Percentiles rank a stretch among this genome's conserved stretches.
phyloP scores from a whole-genome alignment of 1,140 invertebrate species.

The Wasmannia auropunctata region DNA sequence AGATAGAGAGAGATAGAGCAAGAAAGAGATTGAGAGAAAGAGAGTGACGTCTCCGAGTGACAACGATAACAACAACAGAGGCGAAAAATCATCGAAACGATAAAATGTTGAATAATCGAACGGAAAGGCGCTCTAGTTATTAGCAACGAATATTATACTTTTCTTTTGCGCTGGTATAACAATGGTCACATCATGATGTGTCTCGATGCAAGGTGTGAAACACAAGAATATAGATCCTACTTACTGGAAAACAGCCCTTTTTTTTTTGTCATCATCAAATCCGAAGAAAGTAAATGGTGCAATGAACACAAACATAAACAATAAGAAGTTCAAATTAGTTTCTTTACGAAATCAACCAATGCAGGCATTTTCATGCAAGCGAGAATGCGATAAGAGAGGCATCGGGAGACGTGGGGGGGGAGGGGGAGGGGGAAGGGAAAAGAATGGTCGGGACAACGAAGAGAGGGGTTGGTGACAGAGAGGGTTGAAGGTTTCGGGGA shows the following conservation, averaged over 20 bases:
- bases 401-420: slow-evolving; percentile 60
- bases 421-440: slow-evolving; percentile 40
- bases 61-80: slow-evolving; percentile 68
- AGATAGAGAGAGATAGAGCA: slow-evolving; percentile 28
- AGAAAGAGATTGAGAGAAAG: slow-evolving; percentile 63
- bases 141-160: slow-evolving; percentile 65
- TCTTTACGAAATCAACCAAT: slow-evolving; percentile 83
- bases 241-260: slow-evolving; percentile 94
- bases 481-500: background rate
- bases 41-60: slow-evolving; percentile 73
- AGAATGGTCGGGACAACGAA: slow-evolving; percentile 29
- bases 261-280: slow-evolving; percentile 88
- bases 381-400: slow-evolving; percentile 80
- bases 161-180: slow-evolving; percentile 66
- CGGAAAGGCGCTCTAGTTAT: slow-evolving; percentile 65
- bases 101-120: slow-evolving; percentile 66
- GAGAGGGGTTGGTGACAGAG: background rate
- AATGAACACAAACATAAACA: slow-evolving; percentile 91
- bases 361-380: slow-evolving; percentile 84
- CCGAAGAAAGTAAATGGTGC: slow-evolving; percentile 91
- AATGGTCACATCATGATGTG: slow-evolving; percentile 67
- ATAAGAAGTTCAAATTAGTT: slow-evolving; percentile 88
- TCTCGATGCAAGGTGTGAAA: slow-evolving; percentile 74
- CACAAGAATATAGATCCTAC: slow-evolving; percentile 86
- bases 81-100: slow-evolving; percentile 68